A percentile compares a stretch with the other conserved stretches of the same genome.
These are phyloP conservation scores for Parnassius glacialis DNA, from an alignment of 2,888 invertebrate genomes.

Conservation along the genomic window DNA sequence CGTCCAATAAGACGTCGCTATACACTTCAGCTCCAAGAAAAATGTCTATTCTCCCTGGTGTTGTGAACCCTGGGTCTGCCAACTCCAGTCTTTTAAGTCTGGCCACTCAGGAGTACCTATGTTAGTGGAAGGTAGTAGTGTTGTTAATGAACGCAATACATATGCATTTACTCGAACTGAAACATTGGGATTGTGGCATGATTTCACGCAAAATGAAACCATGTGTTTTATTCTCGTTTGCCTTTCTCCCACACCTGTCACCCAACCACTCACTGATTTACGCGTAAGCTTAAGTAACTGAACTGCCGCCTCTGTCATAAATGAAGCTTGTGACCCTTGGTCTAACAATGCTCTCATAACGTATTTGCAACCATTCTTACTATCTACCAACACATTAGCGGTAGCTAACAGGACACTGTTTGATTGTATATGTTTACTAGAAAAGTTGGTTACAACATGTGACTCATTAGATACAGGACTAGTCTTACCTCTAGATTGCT, in stretches of 20 bases:
- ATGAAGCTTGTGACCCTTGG: conserved; percentile 20
- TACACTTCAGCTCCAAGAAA: conserved; percentile 3
- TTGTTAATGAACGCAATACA: conserved; percentile 27
- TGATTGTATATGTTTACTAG: too few relatives aligned
- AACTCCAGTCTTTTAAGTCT: conserved; percentile 27
- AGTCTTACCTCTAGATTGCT: too few relatives aligned
- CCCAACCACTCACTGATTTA: conserved; percentile 25
- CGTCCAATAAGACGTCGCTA: neutral
- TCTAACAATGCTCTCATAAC: conserved; percentile 31
- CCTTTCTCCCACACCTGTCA: conserved; percentile 32
- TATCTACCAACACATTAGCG: too few relatives aligned
- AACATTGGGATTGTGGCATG: conserved; percentile 19
- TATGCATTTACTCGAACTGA: conserved; percentile 29
- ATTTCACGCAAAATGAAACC: conserved; percentile 26
- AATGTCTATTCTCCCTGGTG: conserved; percentile 1
- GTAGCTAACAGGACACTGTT: too few relatives aligned
- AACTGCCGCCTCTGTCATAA: conserved; percentile 31
- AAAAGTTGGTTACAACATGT: too few relatives aligned
- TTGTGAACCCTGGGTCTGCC: conserved; percentile 6
- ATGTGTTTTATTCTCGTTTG: conserved; percentile 26
- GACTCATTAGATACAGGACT: too few relatives aligned
- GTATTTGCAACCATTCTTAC: neutral
- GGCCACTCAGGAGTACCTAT: conserved; percentile 24
- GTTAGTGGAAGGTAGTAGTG: conserved; percentile 26
- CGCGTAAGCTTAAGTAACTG: conserved; percentile 29